A percentile compares a stretch with the other conserved stretches of the same genome.
phyloP scores from a whole-genome alignment of 2,888 invertebrate genomes.

The Sympetrum striolatum region DNA sequence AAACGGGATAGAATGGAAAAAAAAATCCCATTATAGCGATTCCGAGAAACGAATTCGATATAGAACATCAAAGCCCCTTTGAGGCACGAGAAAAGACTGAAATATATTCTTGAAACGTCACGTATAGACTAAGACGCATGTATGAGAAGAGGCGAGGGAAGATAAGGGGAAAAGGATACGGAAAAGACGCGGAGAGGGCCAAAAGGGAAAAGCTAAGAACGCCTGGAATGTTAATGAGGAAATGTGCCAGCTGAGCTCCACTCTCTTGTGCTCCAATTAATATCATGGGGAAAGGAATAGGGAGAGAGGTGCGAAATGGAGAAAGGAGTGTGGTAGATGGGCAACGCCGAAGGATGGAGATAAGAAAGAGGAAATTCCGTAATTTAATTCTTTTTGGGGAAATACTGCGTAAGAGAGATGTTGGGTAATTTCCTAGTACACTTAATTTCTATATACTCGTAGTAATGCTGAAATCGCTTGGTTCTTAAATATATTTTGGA shows the following conservation, averaged over 20 bases:
- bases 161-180: background rate
- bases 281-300: background rate
- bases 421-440: too few relatives aligned
- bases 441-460: too few relatives aligned
- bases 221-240: slow-evolving; percentile 38
- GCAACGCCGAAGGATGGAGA: background rate
- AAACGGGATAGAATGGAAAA: too few relatives aligned
- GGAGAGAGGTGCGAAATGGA: background rate
- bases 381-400: too few relatives aligned
- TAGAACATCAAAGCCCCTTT: background rate
- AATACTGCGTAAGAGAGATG: too few relatives aligned
- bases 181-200: background rate
- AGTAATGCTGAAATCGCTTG: too few relatives aligned
- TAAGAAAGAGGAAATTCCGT: background rate
- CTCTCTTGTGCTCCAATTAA: slow-evolving; percentile 24
- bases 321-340: background rate
- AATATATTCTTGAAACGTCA: background rate
- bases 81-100: background rate
- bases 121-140: background rate
- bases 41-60: background rate
- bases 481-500: too few relatives aligned
- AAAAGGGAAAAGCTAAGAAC: slow-evolving; percentile 7
- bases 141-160: background rate
- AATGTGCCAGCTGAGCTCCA: slow-evolving; percentile 41
- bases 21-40: background rate